phyloP scores from a whole-genome alignment of 1,140 invertebrate species.

The Drosophila suzukii region DNA sequence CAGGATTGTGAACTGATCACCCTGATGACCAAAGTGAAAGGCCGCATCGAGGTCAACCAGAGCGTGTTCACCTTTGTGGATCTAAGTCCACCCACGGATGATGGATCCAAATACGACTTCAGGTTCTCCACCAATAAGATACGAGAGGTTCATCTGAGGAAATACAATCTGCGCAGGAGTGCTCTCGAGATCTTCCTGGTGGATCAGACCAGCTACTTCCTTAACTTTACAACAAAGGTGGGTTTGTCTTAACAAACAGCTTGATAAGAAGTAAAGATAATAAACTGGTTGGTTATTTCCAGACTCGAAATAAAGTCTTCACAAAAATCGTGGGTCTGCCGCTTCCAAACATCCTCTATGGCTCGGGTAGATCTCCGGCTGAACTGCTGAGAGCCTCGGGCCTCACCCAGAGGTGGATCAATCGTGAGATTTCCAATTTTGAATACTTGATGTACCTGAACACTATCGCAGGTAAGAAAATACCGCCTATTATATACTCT shows the following conservation, averaged over 20 bases:
- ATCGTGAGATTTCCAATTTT: conserved; percentile 89
- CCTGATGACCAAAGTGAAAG: conserved; percentile 87
- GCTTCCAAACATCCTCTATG: conserved; percentile 87
- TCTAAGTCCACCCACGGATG: conserved; percentile 86
- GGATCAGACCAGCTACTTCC: conserved; percentile 89
- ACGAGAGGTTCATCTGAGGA: conserved; percentile 87
- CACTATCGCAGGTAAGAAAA: conserved; percentile 87
- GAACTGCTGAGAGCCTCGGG: conserved; percentile 87
- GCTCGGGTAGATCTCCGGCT: conserved; percentile 87
- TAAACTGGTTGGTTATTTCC: conserved; percentile 7
- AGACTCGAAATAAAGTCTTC: conserved; percentile 88
- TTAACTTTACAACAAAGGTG: conserved; percentile 89
- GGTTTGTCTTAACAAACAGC: background rate
- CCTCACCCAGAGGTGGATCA: conserved; percentile 88
- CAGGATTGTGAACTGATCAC: conserved; percentile 89
- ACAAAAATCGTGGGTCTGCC: conserved; percentile 86
- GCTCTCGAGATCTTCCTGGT: conserved; percentile 89
- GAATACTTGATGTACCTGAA: conserved; percentile 91
- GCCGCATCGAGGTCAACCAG: conserved; percentile 88
- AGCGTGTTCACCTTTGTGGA: conserved; percentile 88
- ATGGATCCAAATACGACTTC: conserved; percentile 86
- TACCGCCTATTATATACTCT: background rate
- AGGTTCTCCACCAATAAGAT: conserved; percentile 86
- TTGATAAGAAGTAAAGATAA: background rate
- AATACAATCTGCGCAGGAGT: conserved; percentile 88